These are phyloP conservation scores for Bradypus variegatus DNA, from an alignment of 2,797 vertebrate genomes.

Conservation along the genomic window DNA sequence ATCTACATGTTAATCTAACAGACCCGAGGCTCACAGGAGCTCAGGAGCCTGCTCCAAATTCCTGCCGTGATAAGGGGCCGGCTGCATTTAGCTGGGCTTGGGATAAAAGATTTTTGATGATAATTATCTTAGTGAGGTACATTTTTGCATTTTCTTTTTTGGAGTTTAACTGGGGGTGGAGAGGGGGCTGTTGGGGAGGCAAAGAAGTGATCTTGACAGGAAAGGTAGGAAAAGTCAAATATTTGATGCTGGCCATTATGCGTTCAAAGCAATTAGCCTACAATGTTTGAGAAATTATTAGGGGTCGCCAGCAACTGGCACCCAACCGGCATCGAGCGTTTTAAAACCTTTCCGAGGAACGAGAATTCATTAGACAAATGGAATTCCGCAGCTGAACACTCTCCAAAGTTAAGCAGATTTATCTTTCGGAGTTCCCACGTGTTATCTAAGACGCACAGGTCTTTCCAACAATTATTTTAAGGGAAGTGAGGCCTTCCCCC, in stretches of 20 bases:
- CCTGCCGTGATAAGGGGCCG: conserved; percentile 90
- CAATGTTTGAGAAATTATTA: conserved; percentile 60
- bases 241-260: conserved; percentile 68
- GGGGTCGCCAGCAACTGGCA: conserved; percentile 41
- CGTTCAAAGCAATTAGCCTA: conserved; percentile 67
- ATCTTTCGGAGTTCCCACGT: background rate
- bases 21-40: conserved; percentile 87
- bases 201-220: conserved; percentile 49
- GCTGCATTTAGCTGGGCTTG: conserved; percentile 80
- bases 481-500: conserved; percentile 12
- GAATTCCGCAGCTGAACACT: background rate
- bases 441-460: background rate
- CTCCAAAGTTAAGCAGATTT: background rate
- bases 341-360: conserved; percentile 35
- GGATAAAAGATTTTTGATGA: conserved; percentile 89
- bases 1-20: conserved; percentile 95
- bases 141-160: conserved; percentile 75
- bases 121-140: conserved; percentile 78
- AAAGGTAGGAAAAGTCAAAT: conserved; percentile 69
- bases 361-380: conserved; percentile 18
- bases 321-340: conserved; percentile 44
- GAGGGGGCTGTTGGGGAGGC: conserved; percentile 58
- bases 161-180: conserved; percentile 51
- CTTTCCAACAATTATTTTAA: background rate
- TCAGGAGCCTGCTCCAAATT: conserved; percentile 91